Conservation (phyloP, 2,113 vertebrate species). For the Suncus etruscus region DNA sequence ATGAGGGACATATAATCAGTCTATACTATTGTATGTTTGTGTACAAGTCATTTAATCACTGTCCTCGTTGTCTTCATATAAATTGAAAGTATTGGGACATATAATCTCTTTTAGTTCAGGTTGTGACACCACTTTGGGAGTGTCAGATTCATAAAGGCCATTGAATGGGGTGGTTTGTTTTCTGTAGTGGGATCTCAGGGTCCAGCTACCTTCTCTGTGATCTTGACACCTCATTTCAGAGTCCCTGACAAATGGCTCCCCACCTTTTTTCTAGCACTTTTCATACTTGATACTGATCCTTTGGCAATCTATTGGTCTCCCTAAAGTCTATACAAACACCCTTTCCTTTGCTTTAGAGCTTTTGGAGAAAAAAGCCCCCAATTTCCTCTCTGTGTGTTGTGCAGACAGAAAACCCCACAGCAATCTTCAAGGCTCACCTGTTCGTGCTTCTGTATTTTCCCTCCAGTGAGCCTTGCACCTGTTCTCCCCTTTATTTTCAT, state of each 20-base stretch:
- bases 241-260: background rate
- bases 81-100: background rate
- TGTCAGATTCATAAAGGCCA: background rate
- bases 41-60: conserved; percentile 18
- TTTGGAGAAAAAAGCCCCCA: background rate
- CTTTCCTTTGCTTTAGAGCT: background rate
- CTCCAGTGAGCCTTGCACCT: background rate
- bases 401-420: background rate
- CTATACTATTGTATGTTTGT: background rate
- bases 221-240: background rate
- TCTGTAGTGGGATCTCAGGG: background rate
- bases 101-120: background rate
- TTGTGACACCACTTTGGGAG: background rate
- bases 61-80: conserved; percentile 14
- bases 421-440: background rate
- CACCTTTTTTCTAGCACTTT: background rate
- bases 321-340: background rate
- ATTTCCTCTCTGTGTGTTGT: background rate
- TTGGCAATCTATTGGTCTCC: background rate
- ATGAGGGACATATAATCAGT: background rate
- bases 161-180: background rate
- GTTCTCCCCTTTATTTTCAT: background rate
- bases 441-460: background rate
- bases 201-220: background rate
- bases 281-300: background rate